Evolutionary conservation across 2,113 vertebrate genomes (phyloP), one percentile per base, ranked within the genome.

Genomic region (Trichechus manatus): DNA sequence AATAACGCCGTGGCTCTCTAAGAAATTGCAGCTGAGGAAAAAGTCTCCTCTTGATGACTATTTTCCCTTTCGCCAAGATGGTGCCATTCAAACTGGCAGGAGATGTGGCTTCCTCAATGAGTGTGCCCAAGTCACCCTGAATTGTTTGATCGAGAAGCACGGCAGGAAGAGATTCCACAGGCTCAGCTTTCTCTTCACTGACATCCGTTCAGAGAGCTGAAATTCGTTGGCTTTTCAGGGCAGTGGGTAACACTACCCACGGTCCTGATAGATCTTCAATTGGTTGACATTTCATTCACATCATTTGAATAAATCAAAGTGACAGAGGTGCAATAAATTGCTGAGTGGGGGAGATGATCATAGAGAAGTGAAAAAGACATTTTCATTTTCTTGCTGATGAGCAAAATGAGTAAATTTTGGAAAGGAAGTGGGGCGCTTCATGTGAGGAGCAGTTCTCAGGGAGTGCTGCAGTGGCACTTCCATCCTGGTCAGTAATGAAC

Each of bases 281-380:
- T 95, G 74, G 20, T 88, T 97, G 96, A 97, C 97, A 97, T 98
- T 98, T 98, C 39, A 9, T 97, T 98, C 39, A 11, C 63, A 93
- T 96, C 81, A 97, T 98, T 97, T 98, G 95, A 96, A 97, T 98
- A 98, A 98, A 98, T 97, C 98, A 97, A 97, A 98, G 97, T 97
- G 93, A 92, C 95, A 94, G 89, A 82, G 92, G 87, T n/a, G 29
- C 59, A 92, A 80, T 47, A 94, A 97, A 87, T 95, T 97, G 96
- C 96, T 97, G 97, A 96, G 84, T 87, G 88, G 80, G 87, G 72
- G 86, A 97, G 84, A 95, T 90, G 79, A 93, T 97, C 61, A 96
- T 66, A 93, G 77, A 97, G 94, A 96, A 97, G 63, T 92, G 93
- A 96, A 96, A 97, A 87, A 96, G 89, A 94, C 75, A 97, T 97